phyloP scores from a whole-genome alignment of 1,140 invertebrate genomes.

The Lordiphosa clarofinis region DNA sequence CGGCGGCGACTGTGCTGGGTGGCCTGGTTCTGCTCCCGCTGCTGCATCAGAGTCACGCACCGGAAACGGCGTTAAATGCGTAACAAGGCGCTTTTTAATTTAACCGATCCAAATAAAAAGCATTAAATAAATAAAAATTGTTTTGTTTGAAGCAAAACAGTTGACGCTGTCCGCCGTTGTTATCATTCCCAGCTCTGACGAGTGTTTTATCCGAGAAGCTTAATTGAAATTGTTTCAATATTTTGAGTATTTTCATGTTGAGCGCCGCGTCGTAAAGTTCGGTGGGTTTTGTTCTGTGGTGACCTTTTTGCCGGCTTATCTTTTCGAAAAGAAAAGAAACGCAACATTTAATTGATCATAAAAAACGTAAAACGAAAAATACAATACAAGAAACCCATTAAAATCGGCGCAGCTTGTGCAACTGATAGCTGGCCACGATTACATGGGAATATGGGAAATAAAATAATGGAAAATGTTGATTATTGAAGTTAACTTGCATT shows the following conservation, averaged over 20 bases:
- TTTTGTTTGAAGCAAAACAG: conserved; percentile 66
- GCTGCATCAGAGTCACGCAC: conserved; percentile 28
- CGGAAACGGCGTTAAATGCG: conserved; percentile 72
- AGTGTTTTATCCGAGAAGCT: conserved; percentile 10
- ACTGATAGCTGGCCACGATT: no score
- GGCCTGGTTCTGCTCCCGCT: neutral
- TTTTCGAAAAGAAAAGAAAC: conserved; percentile 26
- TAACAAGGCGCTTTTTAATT: conserved; percentile 75
- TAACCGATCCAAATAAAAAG: conserved; percentile 57
- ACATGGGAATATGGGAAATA: no score
- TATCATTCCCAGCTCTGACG: neutral
- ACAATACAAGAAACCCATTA: conserved; percentile 21
- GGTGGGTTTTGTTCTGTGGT: neutral
- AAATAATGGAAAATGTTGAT: no score
- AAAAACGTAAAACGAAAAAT: conserved; percentile 27
- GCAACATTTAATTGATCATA: conserved; percentile 52
- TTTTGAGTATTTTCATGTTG: neutral
- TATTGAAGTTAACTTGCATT: no score
- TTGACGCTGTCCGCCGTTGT: conserved; percentile 28
- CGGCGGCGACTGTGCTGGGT: conserved; percentile 6
- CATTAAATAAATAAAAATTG: conserved; percentile 57
- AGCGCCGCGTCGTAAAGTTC: no score
- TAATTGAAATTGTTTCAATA: conserved; percentile 37
- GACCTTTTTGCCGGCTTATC: conserved; percentile 31
- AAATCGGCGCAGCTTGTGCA: conserved; percentile 37